Evolutionary conservation across 2,113 vertebrate species (phyloP), one percentile per base, ranked within the genome.

Genomic region (Aldabrachelys gigantea): DNA sequence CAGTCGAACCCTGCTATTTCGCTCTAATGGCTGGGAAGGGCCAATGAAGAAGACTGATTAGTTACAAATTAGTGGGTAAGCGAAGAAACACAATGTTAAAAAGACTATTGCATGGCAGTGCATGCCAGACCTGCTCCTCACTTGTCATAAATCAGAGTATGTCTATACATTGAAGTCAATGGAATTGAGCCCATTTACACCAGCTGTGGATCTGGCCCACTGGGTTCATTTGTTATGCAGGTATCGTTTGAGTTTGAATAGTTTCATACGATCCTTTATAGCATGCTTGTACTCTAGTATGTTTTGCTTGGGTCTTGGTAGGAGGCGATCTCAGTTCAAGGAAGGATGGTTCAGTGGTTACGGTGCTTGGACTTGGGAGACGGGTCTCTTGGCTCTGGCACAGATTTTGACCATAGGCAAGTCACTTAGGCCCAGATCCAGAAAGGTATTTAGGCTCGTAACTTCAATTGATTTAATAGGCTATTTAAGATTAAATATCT

Each of bases 151-250:
- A 44, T 22, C 75, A 27, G 41, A 78, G 25, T 12, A 6, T 25
- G 35, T 75, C n/a, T 38, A 8, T n/a, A 14, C 31, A 59, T 59
- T 59, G 57, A 29, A 14, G 17, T 69, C 35, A 91, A 86, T 91
- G 90, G 88, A 92, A 91, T 82, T 56, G 88, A 92, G 35, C 29
- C 16, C 21, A 52, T 38, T 69, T 72, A 11, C 82, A 62, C 27
- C 76, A 83, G 47, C 90, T 94, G 38, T 86, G 80, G 65, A 90
- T 81, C 31, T 83, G 91, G 75, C 87, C 88, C 47, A n/a, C 47
- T 89, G 11, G 82, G 59, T 85, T 86, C 84, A 65, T 90, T 89
- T 57, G 19, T 69, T 93, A 81, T 92, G 80, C n/a, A 84, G 80
- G 25, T 69, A 92, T 16, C 3, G 1, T 16, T 7, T 41, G 53